A percentile compares a stretch with the other conserved stretches of the same genome.
Evolutionary conservation across 64 coral and sea anemone genomes (phyloP).

Genomic region (Actinia equina): DNA sequence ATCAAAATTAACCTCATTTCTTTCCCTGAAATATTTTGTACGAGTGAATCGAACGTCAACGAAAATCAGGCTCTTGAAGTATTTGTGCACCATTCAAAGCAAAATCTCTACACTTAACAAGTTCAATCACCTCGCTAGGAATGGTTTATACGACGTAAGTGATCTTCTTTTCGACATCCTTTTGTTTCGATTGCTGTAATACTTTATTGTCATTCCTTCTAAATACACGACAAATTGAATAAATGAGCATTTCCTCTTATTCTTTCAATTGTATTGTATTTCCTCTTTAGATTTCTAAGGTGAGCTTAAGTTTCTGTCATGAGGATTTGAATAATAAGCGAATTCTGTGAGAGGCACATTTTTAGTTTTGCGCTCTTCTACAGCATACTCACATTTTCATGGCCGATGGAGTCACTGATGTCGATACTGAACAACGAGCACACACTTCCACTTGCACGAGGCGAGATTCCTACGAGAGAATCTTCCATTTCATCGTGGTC

Average conservation of each 20-base stretch:
- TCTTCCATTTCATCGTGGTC: conserved; percentile 1
- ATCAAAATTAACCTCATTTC: too few species aligned
- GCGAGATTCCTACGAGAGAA: background rate
- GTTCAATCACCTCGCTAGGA: background rate
- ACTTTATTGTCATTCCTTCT: background rate
- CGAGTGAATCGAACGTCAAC: too few species aligned
- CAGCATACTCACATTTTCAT: background rate
- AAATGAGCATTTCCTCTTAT: background rate
- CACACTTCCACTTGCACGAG: background rate
- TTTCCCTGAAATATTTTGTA: too few species aligned
- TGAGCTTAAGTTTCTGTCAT: too few species aligned
- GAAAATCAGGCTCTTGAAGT: too few species aligned
- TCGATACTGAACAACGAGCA: background rate
- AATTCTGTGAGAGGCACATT: too few species aligned
- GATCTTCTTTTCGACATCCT: background rate
- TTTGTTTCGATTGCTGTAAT: background rate
- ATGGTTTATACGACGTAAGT: background rate
- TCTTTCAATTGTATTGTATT: too few species aligned
- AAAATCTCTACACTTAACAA: background rate
- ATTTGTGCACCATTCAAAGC: too few species aligned
- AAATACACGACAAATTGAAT: background rate
- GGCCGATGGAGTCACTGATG: background rate
- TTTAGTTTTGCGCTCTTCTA: background rate
- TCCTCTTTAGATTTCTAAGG: background rate
- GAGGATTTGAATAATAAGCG: too few species aligned